Percentiles rank a stretch among this genome's conserved stretches.
phyloP scores from a whole-genome alignment of 1,140 invertebrate genomes.

The Leptoteleia sp. region DNA sequence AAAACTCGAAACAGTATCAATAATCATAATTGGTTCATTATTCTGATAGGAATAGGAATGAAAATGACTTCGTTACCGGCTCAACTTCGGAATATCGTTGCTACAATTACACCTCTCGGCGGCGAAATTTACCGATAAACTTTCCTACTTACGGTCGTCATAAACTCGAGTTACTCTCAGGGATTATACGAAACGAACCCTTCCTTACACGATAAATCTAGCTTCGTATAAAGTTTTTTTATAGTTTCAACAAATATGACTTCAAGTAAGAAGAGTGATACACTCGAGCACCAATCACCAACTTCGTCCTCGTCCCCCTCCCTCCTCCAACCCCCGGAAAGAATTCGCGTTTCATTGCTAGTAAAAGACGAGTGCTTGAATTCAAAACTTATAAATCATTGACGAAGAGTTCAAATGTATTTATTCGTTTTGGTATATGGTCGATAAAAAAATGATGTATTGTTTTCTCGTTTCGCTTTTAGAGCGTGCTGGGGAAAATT shows the following conservation, averaged over 20 bases:
- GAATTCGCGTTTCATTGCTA: conserved; percentile 19
- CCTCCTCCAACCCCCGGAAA: background rate
- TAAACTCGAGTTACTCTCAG: conserved; percentile 42
- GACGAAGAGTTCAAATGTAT: background rate
- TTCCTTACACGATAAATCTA: conserved; percentile 37
- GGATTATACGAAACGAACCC: conserved; percentile 47
- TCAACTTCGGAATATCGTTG: too few relatives aligned
- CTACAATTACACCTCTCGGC: conserved; percentile 19
- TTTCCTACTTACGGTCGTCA: conserved; percentile 46
- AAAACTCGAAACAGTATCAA: conserved; percentile 16
- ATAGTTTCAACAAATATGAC: conserved; percentile 44
- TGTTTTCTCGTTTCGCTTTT: background rate
- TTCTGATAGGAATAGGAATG: conserved; percentile 8
- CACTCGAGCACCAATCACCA: background rate
- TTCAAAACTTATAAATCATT: conserved; percentile 14
- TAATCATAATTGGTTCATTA: conserved; percentile 40
- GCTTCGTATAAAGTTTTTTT: conserved; percentile 40
- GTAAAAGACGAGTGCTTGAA: conserved; percentile 4
- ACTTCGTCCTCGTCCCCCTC: too few relatives aligned
- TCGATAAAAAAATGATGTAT: conserved; percentile 4
- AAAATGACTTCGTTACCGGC: conserved; percentile 26
- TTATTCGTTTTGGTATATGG: background rate
- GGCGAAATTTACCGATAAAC: conserved; percentile 37
- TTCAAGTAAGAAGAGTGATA: conserved; percentile 9
- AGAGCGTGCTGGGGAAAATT: background rate